phyloP scores from a whole-genome alignment of 2,797 vertebrate genomes.

The Sciaenops ocellatus region DNA sequence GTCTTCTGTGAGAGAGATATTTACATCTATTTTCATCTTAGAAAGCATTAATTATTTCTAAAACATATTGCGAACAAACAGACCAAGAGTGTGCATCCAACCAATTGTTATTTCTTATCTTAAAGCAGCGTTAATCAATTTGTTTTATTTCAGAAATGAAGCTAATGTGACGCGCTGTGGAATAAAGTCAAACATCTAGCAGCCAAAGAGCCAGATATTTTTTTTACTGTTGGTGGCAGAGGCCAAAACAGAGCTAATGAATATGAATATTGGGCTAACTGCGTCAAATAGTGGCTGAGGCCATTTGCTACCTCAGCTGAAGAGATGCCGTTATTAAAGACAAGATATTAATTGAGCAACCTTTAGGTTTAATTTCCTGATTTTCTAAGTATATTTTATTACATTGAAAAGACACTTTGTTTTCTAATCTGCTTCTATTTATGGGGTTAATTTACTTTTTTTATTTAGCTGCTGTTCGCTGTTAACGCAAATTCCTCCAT shows the following conservation, averaged over 20 bases:
- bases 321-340: background rate
- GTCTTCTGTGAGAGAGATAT: constrained; percentile 25
- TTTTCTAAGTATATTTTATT: background rate
- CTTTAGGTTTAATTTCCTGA: background rate
- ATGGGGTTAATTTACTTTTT: constrained; percentile 1
- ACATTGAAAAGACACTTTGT: background rate
- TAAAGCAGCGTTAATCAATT: background rate
- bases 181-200: background rate
- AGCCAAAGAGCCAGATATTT: too few species aligned
- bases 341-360: background rate
- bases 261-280: background rate
- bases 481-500: background rate
- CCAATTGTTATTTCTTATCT: background rate
- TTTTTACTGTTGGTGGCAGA: background rate
- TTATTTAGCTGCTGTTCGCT: constrained; percentile 3
- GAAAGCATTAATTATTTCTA: constrained; percentile 38
- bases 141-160: background rate
- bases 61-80: constrained; percentile 51
- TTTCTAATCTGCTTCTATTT: constrained; percentile 1
- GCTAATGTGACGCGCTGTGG: background rate
- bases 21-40: constrained; percentile 48
- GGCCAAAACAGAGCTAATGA: constrained; percentile 14
- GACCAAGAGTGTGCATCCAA: constrained; percentile 1
- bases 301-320: background rate
- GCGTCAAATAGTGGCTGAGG: background rate